Evolutionary conservation across 2,113 vertebrate genomes (phyloP).

Genomic region (Ginglymostoma cirratum): DNA sequence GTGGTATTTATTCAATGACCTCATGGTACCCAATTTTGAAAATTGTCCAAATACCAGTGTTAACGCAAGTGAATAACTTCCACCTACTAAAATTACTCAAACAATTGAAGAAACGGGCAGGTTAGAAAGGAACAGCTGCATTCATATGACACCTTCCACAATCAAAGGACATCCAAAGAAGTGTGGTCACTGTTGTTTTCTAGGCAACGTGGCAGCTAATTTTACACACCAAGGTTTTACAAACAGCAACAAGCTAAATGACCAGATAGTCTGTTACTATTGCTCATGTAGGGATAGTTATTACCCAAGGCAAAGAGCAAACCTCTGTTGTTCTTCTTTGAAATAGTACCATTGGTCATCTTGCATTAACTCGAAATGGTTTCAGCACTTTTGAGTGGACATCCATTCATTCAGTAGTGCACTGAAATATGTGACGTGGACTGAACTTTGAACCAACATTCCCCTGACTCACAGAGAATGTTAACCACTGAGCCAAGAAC

Average conservation of each 20-base stretch:
- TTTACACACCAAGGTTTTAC: neutral
- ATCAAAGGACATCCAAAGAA: neutral
- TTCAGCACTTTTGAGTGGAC: too few relatives aligned
- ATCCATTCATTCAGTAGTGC: neutral
- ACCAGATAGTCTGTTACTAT: neutral
- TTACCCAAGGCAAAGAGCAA: neutral
- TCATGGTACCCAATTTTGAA: neutral
- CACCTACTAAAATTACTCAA: neutral
- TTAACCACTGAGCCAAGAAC: neutral
- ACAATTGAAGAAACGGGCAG: neutral
- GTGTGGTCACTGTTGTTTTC: neutral
- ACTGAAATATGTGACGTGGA: neutral
- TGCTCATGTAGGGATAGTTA: neutral
- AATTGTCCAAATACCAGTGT: neutral
- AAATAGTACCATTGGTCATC: neutral
- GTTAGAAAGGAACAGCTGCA: neutral
- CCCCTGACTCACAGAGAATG: neutral
- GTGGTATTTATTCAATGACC: neutral
- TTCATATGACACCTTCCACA: neutral
- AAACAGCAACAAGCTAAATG: neutral
- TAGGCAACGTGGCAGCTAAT: neutral
- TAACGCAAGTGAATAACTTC: neutral
- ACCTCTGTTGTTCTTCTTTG: neutral
- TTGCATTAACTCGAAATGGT: neutral
- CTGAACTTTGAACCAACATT: neutral